phyloP scores from a whole-genome alignment of 1,140 invertebrate genomes.

The Harlomillsia oculata region DNA sequence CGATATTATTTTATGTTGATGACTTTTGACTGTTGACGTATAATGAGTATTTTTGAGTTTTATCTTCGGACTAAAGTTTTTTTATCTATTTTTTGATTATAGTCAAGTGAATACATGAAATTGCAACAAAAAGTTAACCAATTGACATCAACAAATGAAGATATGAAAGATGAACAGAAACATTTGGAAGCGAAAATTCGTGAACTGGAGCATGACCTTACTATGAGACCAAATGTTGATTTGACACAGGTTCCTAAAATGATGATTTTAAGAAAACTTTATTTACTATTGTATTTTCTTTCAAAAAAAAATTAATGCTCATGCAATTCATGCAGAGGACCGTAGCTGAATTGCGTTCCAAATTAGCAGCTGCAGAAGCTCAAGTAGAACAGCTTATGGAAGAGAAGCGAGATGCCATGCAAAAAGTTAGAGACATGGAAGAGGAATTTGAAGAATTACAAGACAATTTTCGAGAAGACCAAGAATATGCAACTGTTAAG shows the following conservation, averaged over 20 bases:
- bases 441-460: slow-evolving; percentile 98
- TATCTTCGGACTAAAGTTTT: too few species aligned
- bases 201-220: slow-evolving; percentile 59
- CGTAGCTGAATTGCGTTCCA: slow-evolving; percentile 52
- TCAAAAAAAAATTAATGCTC: neutral
- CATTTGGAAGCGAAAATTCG: slow-evolving; percentile 57
- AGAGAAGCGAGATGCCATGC: slow-evolving; percentile 91
- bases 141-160: slow-evolving; percentile 63
- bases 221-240: slow-evolving; percentile 38
- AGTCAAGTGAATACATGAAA: slow-evolving; percentile 44
- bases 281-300: slow-evolving; percentile 8
- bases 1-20: too few species aligned
- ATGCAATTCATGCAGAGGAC: slow-evolving; percentile 44
- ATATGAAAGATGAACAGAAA: slow-evolving; percentile 71
- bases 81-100: slow-evolving; percentile 9
- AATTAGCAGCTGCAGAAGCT: slow-evolving; percentile 72
- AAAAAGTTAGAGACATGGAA: slow-evolving; percentile 82
- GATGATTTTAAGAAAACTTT: too few species aligned
- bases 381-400: slow-evolving; percentile 87
- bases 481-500: slow-evolving; percentile 90
- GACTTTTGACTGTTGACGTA: too few species aligned
- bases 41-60: too few species aligned
- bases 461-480: slow-evolving; percentile 93
- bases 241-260: slow-evolving; percentile 29
- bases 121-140: slow-evolving; percentile 74